Evolutionary conservation across 2,888 invertebrate species (phyloP).

Genomic region (Tinea semifulvella): DNA sequence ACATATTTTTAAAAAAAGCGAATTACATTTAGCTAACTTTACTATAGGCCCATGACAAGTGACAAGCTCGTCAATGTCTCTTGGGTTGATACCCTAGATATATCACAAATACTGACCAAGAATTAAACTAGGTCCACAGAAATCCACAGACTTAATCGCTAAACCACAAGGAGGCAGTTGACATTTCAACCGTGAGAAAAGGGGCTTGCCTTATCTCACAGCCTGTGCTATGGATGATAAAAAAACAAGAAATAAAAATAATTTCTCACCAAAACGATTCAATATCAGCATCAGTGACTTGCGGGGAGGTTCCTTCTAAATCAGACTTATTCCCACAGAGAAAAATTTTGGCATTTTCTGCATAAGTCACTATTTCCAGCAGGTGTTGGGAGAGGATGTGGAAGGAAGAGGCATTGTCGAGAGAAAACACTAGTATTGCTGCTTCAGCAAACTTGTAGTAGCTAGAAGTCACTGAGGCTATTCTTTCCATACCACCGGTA

Average conservation of each 20-base stretch:
- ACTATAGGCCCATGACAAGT: no score
- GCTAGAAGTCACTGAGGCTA: slow-evolving; percentile 93
- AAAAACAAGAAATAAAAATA: slow-evolving; percentile 7
- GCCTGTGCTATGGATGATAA: no score
- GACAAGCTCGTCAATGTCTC: no score
- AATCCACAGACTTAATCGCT: no score
- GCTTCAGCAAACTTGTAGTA: slow-evolving; percentile 97
- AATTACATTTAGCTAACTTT: no score
- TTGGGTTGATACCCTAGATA: no score
- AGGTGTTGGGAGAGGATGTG: slow-evolving; percentile 91
- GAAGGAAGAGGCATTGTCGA: slow-evolving; percentile 92
- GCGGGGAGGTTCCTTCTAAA: slow-evolving; percentile 74
- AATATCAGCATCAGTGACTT: slow-evolving; percentile 87
- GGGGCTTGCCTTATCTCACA: no score
- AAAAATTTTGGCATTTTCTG: slow-evolving; percentile 95
- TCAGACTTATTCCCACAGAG: slow-evolving; percentile 93
- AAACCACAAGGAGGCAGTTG: no score
- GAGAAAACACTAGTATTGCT: slow-evolving; percentile 89
- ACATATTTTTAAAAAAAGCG: no score
- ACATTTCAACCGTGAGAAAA: no score
- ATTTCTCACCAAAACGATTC: slow-evolving; percentile 81
- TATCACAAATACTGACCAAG: no score
- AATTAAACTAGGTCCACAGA: no score
- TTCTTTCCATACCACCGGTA: slow-evolving; percentile 96
- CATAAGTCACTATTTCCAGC: slow-evolving; percentile 91